Evolutionary conservation across 2,888 invertebrate genomes (phyloP), one percentile per base, ranked within the genome.

Genomic region (Ophioninae sp.): DNA sequence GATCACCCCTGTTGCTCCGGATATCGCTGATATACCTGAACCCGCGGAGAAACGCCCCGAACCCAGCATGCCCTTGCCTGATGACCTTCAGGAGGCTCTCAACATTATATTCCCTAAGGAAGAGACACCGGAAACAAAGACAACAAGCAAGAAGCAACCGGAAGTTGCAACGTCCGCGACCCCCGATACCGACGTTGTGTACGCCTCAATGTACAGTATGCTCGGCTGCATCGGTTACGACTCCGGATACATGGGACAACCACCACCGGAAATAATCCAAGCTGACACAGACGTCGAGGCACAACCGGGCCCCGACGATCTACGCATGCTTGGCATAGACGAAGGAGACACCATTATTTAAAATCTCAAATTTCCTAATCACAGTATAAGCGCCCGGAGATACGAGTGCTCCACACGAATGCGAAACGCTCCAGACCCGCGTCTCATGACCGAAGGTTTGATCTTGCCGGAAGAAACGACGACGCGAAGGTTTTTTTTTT

Each of bases 321-420:
- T 97, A 82, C 96, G 96, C 3, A 95, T 98, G 96, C 93, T 98
- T 74, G 98, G 98, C 0, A 97, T 97, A 73, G 97, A 97, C 90
- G 97, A 96, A 8, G 96, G 96, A 51, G 97, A 98, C 90, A 93
- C 93, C 6, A 93, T 92, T 82, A 89, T 93, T 79, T 93, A 91
- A 89, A 30, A 51, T 51, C 51, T 51, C 51, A 51, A 17, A 13
- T 72, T 61, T 72, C 41, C 41, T 5, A 72, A 61, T 30, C 30
- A 30, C 72, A 72, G 61, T 41, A 41, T 72, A 41, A 10, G 13
- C 51, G 17, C 17, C 51, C 17, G 3, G 51, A 51, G 51, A 51
- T 51, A 0, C 51, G 51, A 51, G 51, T 13, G 51, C 51, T 51
- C 51, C 17, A 39, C 20, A 37, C 30, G 7, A 13, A 59, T 9